Evolutionary conservation across 2,888 invertebrate species (phyloP), one percentile per base, ranked within the genome.

Genomic region (Rotaria macrura): DNA sequence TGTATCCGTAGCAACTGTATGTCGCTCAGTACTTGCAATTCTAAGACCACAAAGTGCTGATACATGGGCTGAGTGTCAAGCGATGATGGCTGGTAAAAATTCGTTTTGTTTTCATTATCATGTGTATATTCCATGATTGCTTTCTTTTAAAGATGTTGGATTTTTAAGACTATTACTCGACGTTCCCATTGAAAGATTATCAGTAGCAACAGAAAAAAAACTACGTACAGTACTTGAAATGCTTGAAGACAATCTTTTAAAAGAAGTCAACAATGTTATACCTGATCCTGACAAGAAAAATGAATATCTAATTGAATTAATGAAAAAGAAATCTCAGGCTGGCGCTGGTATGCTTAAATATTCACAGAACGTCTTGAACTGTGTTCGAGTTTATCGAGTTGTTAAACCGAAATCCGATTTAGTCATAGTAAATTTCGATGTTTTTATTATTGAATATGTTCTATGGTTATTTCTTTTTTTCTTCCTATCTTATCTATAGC

Each of bases 11-110:
- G 95, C 96, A 92, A 90, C 94, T 0, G 94, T 96, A 0, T 95
- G 95, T 89, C 96, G 96, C 90, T 95, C 95, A 89, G 94, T 96
- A 38, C 95, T 94, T 0, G 95, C 96, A 85, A 92, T 96, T 86
- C 93, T 94, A 87, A 95, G 95, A 65, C 94, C 94, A 88, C 96
- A 96, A 88, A 93, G 95, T 6, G 94, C 93, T 79, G 96, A 96
- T 96, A 96, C 96, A 90, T 93, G 94, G 2, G 95, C 96, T 0
- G 96, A 94, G 38, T 65, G 65, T 34, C 65, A 65, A 90, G 95
- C 93, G 3, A 95, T 96, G 94, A 95, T 96, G 96, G 93, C 95
- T 0, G 96, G 96, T 89, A 94, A 95, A 0, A 94, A 93, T 90
- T 96, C 96, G n/a, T n/a, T n/a, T n/a, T n/a, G n/a, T n/a, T n/a